Evolutionary conservation across 2,113 vertebrate genomes (phyloP), one percentile per base, ranked within the genome.

Genomic region (Nerophis lumbriciformis): DNA sequence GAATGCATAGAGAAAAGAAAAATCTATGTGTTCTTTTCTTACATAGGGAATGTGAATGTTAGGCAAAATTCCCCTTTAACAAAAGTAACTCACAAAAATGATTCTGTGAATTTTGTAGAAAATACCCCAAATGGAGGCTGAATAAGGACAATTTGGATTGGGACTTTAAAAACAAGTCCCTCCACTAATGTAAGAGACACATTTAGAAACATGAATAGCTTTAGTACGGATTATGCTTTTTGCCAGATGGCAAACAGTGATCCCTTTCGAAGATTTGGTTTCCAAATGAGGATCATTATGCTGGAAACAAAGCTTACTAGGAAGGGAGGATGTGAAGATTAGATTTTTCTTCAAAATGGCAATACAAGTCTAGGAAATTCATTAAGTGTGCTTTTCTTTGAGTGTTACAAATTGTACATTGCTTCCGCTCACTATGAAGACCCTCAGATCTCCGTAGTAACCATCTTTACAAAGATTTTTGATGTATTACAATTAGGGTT

Each of bases 381-480:
- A 7, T 11, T 55, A 8, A 63, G 49, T 67, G 52, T 67, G 52
- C n/a, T 38, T 54, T 6, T 10, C n/a, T 60, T n/a, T 63, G n/a
- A 47, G 28, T 60, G 45, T 13, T 36, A 21, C 61, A 52, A 54
- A 48, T 59, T 45, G 53, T 63, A 69, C 47, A 50, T 47, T 63
- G 48, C 54, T 65, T 36, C 65, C 55, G 45, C 65, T 73, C 76
- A 81, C 71, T 75, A 52, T 63, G 54, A 44, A 76, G 63, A 81
- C 60, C 73, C 64, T 60, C 53, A 56, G 59, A 79, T 80, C 76
- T 67, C 78, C 72, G 80, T 80, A 81, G 80, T 66, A 75, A 85
- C 79, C 44, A 8, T 21, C 39, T 9, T 42, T 10, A 42, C 39
- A 8, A 42, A 42, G 39, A 42, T 42, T 28, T 28, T 28, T 28